Conservation (phyloP, 2,113 vertebrate species). For the Beaufortia kweichowensis region DNA sequence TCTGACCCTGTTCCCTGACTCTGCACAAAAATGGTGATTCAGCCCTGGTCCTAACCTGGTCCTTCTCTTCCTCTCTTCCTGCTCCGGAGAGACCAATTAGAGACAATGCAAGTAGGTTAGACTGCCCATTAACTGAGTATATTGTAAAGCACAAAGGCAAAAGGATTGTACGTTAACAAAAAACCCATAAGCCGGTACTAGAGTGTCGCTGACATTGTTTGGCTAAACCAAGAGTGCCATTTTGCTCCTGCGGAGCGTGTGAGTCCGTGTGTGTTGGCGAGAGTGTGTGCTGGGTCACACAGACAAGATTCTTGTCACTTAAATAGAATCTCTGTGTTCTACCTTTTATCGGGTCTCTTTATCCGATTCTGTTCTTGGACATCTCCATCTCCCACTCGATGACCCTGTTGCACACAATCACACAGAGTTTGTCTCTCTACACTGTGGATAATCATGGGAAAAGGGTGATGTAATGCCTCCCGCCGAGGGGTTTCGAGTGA, state of each 20-base stretch:
- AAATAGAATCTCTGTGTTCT: constrained; percentile 41
- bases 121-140: constrained; percentile 75
- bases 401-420: constrained; percentile 4
- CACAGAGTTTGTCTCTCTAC: constrained; percentile 34
- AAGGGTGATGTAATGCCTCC: constrained; percentile 52
- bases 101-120: constrained; percentile 82
- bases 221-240: constrained; percentile 62
- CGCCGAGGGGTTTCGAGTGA: constrained; percentile 46
- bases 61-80: constrained; percentile 68
- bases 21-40: constrained; percentile 34
- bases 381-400: constrained; percentile 38
- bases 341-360: constrained; percentile 39
- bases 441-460: constrained; percentile 49
- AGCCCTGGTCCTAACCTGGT: constrained; percentile 35
- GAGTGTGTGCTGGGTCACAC: constrained; percentile 25
- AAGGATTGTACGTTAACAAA: constrained; percentile 79
- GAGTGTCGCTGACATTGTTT: constrained; percentile 80
- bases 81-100: constrained; percentile 81
- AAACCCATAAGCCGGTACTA: constrained; percentile 74
- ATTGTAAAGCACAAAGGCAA: constrained; percentile 79
- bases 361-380: constrained; percentile 37
- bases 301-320: constrained; percentile 39
- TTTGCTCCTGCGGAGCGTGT: constrained; percentile 71
- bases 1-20: constrained; percentile 44
- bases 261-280: constrained; percentile 59